Conservation (phyloP, 2,113 vertebrate genomes). For the Nerophis ophidion region DNA sequence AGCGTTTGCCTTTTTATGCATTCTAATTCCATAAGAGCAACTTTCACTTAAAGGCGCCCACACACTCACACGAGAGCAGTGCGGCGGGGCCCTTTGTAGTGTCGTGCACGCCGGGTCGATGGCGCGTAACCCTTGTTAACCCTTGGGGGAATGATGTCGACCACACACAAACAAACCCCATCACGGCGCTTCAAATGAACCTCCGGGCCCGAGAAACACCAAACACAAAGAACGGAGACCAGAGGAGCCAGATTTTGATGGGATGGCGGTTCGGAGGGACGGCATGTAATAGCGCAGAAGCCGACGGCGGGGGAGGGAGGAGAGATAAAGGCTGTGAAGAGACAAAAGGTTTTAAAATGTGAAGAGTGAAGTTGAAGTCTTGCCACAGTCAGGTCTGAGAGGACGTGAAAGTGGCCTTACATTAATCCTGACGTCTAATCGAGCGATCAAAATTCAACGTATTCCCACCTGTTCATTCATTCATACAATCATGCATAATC, state of each 20-base stretch:
- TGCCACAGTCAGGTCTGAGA: background rate
- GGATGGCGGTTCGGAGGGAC: constrained; percentile 26
- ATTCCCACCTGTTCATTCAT: constrained; percentile 11
- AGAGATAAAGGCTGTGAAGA: constrained; percentile 3
- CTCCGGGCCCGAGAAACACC: constrained; percentile 53
- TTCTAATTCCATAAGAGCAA: constrained; percentile 47
- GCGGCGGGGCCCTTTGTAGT: constrained; percentile 58
- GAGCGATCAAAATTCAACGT: constrained; percentile 4
- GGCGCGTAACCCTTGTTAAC: constrained; percentile 75
- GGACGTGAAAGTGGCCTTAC: background rate
- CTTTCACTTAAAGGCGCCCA: constrained; percentile 57
- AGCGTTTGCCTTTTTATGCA: constrained; percentile 37
- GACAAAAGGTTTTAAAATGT: constrained; percentile 8
- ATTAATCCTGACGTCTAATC: background rate
- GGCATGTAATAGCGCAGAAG: background rate
- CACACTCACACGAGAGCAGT: constrained; percentile 32
- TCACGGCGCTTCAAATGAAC: constrained; percentile 74
- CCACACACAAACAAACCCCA: constrained; percentile 76
- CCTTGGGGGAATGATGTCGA: constrained; percentile 71
- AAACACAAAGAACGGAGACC: constrained; percentile 57
- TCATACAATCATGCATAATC: background rate
- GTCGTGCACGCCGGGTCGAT: constrained; percentile 52
- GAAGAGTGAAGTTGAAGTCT: constrained; percentile 13
- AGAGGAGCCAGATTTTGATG: constrained; percentile 42
- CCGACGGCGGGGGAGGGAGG: background rate